Evolutionary conservation across 2,797 vertebrate species (phyloP), one percentile per base, ranked within the genome.

Genomic region (Lepus oiostolus): DNA sequence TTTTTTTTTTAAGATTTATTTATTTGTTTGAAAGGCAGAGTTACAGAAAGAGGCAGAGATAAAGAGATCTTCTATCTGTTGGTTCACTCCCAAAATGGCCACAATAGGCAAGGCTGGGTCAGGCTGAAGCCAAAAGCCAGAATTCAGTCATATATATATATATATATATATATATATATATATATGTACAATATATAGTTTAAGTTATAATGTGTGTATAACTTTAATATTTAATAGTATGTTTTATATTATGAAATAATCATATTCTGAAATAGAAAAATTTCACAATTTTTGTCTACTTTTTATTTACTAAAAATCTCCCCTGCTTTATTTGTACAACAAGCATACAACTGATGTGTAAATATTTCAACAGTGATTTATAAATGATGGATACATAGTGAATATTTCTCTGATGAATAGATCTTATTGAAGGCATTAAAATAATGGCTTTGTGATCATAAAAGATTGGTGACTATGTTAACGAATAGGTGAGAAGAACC

Each of bases 351-450:
- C 63, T 81, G 47, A 3, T 35, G 10, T 75, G 26, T 80, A 75
- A 42, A 42, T 76, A 60, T 87, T 35, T 75, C 52, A 62, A 63
- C 7, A 67, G 28, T 81, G 72, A 7, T 75, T 89, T 68, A 26
- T 85, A 85, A 81, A 7, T 91, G 76, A 42, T 87, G 32, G 62
- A 6, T 62, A 70, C 2, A 4, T 88, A 80, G 17, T 52, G 75
- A 65, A n/a, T 95, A 85, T n/a, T 88, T 89, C 28, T 47, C 91
- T 71, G 88, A 35, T 87, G 52, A 91, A 16, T 76, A 11, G 35
- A 62, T 85, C 7, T 89, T 92, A 67, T 3, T 77, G 60, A 88
- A 93, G 24, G 83, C 22, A 84, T 65, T 90, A 80, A 84, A 93
- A 11, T 71, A 85, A n/a, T 88, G 28, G 30, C 50, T 89, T 95